A percentile compares a stretch with the other conserved stretches of the same genome.
Conservation (phyloP, 2,797 vertebrate genomes). For the Gobionotothen gibberifrons region DNA sequence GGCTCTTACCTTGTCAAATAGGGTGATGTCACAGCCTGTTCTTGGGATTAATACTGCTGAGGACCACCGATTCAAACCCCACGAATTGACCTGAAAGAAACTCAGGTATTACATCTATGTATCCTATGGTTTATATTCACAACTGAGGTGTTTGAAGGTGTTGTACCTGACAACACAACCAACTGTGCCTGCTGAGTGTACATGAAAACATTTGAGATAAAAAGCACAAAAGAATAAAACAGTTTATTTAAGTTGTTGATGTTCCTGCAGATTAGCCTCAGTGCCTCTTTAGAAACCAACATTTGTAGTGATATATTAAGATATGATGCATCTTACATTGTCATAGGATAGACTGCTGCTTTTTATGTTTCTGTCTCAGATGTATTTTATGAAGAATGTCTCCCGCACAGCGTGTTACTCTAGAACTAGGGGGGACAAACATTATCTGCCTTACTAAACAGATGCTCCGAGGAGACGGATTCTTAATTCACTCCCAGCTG, state of each 20-base stretch:
- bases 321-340: background rate
- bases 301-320: background rate
- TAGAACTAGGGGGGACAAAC: slow-evolving; percentile 38
- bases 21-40: slow-evolving; percentile 14
- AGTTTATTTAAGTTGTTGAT: background rate
- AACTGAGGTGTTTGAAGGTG: background rate
- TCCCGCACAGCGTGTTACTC: slow-evolving; percentile 31
- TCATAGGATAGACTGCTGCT: background rate
- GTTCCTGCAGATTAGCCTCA: background rate
- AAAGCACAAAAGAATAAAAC: background rate
- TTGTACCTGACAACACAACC: background rate
- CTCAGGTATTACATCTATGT: background rate
- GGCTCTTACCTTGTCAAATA: slow-evolving; percentile 27
- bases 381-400: slow-evolving; percentile 38
- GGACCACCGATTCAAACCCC: slow-evolving; percentile 9
- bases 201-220: background rate
- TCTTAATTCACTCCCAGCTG: slow-evolving; percentile 65
- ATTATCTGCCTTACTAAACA: slow-evolving; percentile 57
- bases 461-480: slow-evolving; percentile 60
- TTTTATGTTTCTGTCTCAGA: slow-evolving; percentile 5
- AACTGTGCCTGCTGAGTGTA: slow-evolving; percentile 5
- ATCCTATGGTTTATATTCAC: background rate
- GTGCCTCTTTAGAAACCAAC: background rate
- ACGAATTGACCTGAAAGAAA: slow-evolving; percentile 16
- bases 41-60: slow-evolving; percentile 2